Percentiles rank a stretch among this genome's conserved stretches.
These are phyloP conservation scores for Frieseomelitta varia DNA, from an alignment of 1,140 invertebrate genomes.

Conservation along the genomic window DNA sequence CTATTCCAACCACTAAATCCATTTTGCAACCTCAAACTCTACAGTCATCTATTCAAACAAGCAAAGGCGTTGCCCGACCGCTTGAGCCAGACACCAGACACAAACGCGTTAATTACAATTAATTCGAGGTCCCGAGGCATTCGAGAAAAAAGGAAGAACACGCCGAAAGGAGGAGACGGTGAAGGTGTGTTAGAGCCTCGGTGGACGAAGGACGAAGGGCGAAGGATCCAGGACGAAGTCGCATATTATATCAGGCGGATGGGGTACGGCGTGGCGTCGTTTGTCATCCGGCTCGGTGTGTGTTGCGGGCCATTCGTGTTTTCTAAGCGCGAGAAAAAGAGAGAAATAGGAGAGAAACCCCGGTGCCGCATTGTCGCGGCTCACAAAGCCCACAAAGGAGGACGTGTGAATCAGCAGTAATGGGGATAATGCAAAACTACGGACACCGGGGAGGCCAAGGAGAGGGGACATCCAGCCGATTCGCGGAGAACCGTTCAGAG, in stretches of 20 bases:
- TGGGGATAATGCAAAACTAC: slow-evolving; percentile 79
- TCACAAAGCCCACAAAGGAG: slow-evolving; percentile 77
- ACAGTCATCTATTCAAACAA: background rate
- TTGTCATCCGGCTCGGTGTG: slow-evolving; percentile 72
- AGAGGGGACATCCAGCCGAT: slow-evolving; percentile 31
- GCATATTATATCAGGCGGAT: slow-evolving; percentile 68
- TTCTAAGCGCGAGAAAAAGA: slow-evolving; percentile 65
- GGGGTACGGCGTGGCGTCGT: slow-evolving; percentile 65
- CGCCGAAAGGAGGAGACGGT: no score
- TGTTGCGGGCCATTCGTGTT: slow-evolving; percentile 66
- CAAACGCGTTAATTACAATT: slow-evolving; percentile 49
- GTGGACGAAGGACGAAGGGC: slow-evolving; percentile 15
- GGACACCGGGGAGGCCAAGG: slow-evolving; percentile 47
- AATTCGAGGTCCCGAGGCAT: slow-evolving; percentile 31
- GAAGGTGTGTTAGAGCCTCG: background rate
- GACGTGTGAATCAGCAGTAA: slow-evolving; percentile 81
- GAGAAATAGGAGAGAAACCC: slow-evolving; percentile 44
- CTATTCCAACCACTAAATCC: background rate
- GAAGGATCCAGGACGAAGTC: slow-evolving; percentile 58
- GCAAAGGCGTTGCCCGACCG: background rate
- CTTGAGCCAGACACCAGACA: background rate
- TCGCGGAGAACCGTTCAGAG: slow-evolving; percentile 23
- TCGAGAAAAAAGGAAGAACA: background rate
- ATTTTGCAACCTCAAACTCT: background rate
- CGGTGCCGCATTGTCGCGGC: slow-evolving; percentile 73